Base-by-base conservation (phyloP, 2,888 invertebrate species). In the Xanthia togata region DNA sequence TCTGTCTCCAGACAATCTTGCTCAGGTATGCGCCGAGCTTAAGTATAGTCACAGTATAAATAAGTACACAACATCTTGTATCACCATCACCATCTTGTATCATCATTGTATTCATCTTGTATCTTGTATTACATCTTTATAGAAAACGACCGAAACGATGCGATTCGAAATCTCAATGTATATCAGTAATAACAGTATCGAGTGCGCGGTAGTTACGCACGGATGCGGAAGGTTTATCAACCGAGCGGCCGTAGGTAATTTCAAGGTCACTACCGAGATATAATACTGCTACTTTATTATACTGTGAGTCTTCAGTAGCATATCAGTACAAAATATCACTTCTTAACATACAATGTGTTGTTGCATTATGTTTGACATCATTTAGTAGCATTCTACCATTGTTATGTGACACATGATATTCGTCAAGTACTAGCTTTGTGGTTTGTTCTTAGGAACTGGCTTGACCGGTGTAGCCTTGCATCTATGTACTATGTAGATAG, bases 261-360 rank as follows among this genome's bases (percentile, higher is more conserved):
- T 38, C 8, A 6, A 38, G 38, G 38, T 38, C 38, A 38, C 38
- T 38, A 9, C 38, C 9, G 38, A 38, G 9, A 38, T 38, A 38
- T 8, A 38, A 38, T 38, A 38, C 38, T 38, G 38, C 9, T 8
- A 38, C 0, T 38, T 38, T 38, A 38, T 38, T 38, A 38, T 38
- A 9, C 38, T 9, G 8, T 38, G 38, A 38, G 38, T 65, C 38
- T 31, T 59, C 23, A 70, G 75, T 81, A 70, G 74, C 77, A 69
- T 83, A 83, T 82, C 83, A 64, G 73, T 79, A 83, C 79, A 70
- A 79, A 84, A 81, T 82, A 82, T 83, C 77, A 64, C 70, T 78
- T 35, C 84, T 91, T 90, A 83, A 71, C 89, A 90, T 90, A 90
- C 90, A 90, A 91, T 90, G 84, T 76, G 23, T n/a, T 82, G 78